Percentiles rank a stretch among this genome's conserved stretches.
Evolutionary conservation across 1,140 invertebrate genomes (phyloP).

Genomic region (Drosophila pandora): DNA sequence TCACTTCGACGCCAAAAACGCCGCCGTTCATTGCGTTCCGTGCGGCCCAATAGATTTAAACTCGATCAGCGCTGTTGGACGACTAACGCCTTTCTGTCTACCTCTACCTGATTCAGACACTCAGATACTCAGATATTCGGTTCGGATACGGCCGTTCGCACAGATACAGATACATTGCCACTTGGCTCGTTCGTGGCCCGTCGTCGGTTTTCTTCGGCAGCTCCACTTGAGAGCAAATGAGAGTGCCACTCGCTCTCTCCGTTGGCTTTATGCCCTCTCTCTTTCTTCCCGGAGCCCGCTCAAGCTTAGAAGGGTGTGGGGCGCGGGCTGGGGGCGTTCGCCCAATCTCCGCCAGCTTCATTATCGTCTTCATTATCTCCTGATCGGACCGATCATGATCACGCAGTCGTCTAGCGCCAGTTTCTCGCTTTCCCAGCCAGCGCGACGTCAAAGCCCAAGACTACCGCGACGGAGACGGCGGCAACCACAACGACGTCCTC

Average conservation of each 20-base stretch:
- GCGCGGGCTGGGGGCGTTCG: slow-evolving; percentile 14
- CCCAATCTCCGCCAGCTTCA: slow-evolving; percentile 36
- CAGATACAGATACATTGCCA: slow-evolving; percentile 19
- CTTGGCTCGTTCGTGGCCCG: slow-evolving; percentile 6
- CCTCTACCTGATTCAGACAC: slow-evolving; percentile 83
- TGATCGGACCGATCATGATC: slow-evolving; percentile 29
- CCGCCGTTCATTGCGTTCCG: slow-evolving; percentile 44
- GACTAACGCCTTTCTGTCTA: slow-evolving; percentile 84
- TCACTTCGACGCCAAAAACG: slow-evolving; percentile 4
- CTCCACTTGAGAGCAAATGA: slow-evolving; percentile 6
- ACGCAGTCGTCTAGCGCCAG: slow-evolving; percentile 50
- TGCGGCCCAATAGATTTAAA: slow-evolving; percentile 76
- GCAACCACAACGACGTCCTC: slow-evolving; percentile 13
- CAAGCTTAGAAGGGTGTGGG: slow-evolving; percentile 10
- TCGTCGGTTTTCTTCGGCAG: slow-evolving; percentile 10
- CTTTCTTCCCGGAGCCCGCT: slow-evolving; percentile 1
- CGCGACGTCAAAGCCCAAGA: slow-evolving; percentile 39
- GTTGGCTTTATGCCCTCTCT: background rate
- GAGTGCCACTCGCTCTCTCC: slow-evolving; percentile 2
- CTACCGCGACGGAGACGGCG: too few relatives aligned
- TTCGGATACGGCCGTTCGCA: slow-evolving; percentile 17
- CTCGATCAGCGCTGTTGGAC: slow-evolving; percentile 83
- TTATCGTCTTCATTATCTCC: slow-evolving; percentile 35
- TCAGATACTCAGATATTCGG: slow-evolving; percentile 54
- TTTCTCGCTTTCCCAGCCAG: slow-evolving; percentile 50